phyloP scores from a whole-genome alignment of 2,797 vertebrate genomes.

The Halcyon chelicuti region DNA sequence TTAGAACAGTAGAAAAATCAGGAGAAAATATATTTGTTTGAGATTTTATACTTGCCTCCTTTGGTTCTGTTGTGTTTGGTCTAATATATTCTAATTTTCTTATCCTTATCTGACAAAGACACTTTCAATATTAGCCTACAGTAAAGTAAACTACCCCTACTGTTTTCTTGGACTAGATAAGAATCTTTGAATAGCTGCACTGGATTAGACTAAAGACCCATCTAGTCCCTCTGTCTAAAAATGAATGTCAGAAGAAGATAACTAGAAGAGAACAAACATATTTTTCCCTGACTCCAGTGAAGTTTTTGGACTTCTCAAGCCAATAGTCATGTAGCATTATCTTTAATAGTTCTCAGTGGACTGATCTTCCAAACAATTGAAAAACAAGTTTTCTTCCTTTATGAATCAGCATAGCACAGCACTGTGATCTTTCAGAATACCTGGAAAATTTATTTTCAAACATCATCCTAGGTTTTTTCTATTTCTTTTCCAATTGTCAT shows the following conservation, averaged over 20 bases:
- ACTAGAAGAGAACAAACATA: neutral
- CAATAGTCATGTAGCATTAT: neutral
- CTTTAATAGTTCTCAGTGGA: neutral
- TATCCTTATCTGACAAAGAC: neutral
- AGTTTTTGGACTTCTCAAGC: neutral
- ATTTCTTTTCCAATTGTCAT: neutral
- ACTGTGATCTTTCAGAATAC: neutral
- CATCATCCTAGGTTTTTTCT: rapidly evolving
- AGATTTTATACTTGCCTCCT: neutral
- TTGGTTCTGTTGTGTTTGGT: neutral
- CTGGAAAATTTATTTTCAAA: neutral
- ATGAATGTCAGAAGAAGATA: neutral
- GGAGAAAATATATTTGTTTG: rapidly evolving
- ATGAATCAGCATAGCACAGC: neutral
- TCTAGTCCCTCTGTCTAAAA: neutral
- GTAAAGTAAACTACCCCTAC: neutral
- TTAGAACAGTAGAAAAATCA: neutral
- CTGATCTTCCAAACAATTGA: neutral
- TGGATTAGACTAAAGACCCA: neutral
- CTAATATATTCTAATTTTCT: neutral
- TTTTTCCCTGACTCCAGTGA: neutral
- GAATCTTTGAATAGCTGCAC: neutral
- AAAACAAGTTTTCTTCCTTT: neutral
- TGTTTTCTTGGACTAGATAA: neutral
- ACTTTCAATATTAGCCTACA: neutral